Conservation (phyloP, 2,888 invertebrate genomes). For the Epistrophe grossulariae region DNA sequence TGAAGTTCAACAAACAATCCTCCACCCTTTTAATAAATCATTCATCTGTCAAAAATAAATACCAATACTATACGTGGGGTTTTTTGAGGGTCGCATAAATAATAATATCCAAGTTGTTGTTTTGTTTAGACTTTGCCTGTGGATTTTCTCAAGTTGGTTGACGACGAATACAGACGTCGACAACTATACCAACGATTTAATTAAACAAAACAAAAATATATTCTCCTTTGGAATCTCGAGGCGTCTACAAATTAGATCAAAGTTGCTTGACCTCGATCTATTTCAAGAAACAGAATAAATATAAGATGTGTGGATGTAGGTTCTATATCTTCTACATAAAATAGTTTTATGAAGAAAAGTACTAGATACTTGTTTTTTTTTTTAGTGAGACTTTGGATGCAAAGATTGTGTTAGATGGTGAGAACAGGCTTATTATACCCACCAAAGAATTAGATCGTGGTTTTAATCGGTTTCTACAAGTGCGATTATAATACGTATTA, state of each 20-base stretch:
- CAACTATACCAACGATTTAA: background rate
- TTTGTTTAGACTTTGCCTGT: background rate
- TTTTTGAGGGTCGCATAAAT: slow-evolving; percentile 14
- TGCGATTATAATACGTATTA: background rate
- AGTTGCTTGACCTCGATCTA: slow-evolving; percentile 74
- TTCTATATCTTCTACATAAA: slow-evolving; percentile 12
- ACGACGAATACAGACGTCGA: background rate
- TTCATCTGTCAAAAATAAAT: slow-evolving; percentile 50
- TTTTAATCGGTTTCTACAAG: slow-evolving; percentile 6
- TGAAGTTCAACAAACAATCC: slow-evolving; percentile 5
- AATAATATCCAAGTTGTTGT: background rate
- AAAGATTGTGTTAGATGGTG: slow-evolving; percentile 21
- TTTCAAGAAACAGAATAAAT: slow-evolving; percentile 56
- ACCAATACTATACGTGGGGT: slow-evolving; percentile 21
- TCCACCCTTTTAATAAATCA: slow-evolving; percentile 41
- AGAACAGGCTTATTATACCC: slow-evolving; percentile 52
- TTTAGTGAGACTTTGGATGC: background rate
- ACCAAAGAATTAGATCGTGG: slow-evolving; percentile 52
- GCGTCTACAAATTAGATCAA: slow-evolving; percentile 63
- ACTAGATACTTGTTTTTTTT: slow-evolving; percentile 17
- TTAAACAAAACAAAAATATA: slow-evolving; percentile 23
- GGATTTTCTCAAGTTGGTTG: slow-evolving; percentile 28
- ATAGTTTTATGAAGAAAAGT: slow-evolving; percentile 39
- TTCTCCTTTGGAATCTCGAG: slow-evolving; percentile 28
- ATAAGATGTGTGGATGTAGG: slow-evolving; percentile 39